Conservation (phyloP, 2,888 invertebrate species). For the Lasioglossum oenotherae region DNA sequence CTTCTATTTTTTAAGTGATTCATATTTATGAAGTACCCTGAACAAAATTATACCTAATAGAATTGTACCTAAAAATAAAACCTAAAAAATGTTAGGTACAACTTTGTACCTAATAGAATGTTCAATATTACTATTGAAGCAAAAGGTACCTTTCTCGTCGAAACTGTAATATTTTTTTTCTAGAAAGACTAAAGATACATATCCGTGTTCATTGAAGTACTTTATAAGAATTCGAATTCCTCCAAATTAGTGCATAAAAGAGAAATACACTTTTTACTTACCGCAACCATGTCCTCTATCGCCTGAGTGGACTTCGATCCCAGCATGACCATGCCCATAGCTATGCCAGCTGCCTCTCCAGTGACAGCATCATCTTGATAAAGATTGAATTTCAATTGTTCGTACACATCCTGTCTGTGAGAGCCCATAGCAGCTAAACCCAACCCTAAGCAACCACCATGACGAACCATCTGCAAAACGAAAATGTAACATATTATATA, state of each 20-base stretch:
- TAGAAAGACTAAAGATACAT: neutral
- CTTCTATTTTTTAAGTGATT: neutral
- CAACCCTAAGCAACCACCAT: constrained; percentile 98
- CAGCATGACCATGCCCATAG: constrained; percentile 99
- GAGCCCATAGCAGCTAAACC: constrained; percentile 99
- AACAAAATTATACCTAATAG: too few relatives aligned
- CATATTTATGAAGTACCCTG: neutral
- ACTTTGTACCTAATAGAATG: neutral
- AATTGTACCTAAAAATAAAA: too few relatives aligned
- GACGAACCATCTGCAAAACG: constrained; percentile 92
- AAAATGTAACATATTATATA: neutral
- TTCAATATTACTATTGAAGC: neutral
- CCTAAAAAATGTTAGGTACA: too few relatives aligned
- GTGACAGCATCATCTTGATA: constrained; percentile 99
- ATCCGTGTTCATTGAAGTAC: neutral
- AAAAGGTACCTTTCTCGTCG: neutral
- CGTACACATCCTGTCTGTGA: constrained; percentile 97
- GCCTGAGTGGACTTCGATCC: constrained; percentile 96
- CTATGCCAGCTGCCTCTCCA: constrained; percentile 99
- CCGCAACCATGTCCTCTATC: constrained; percentile 97
- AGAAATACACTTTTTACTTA: constrained; percentile 83
- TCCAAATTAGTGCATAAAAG: neutral
- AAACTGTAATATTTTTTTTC: neutral
- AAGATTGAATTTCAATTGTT: constrained; percentile 97
- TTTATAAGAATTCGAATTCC: neutral